These are phyloP conservation scores for Malurus leucopterus DNA, from an alignment of 2,797 vertebrate species.

Conservation along the genomic window DNA sequence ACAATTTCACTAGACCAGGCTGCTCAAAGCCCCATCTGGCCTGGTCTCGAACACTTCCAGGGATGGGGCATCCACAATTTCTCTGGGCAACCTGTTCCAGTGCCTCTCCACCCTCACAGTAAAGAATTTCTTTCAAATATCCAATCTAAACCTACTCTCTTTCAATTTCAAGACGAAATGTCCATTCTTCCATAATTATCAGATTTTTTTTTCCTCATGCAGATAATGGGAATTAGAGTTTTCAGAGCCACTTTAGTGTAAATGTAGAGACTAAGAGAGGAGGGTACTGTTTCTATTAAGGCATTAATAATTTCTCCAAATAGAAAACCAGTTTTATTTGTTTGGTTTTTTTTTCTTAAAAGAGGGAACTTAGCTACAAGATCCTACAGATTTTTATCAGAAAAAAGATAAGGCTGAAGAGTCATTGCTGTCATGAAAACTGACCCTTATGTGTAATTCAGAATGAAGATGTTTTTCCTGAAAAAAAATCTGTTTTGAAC, in stretches of 20 bases:
- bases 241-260: not conserved
- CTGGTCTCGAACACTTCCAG: not conserved
- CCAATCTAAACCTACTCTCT: not conserved
- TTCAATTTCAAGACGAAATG: not conserved
- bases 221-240: not conserved
- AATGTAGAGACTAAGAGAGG: not conserved
- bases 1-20: not conserved
- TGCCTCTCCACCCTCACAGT: not conserved
- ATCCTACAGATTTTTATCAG: conserved; percentile 15
- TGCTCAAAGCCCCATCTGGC: not conserved
- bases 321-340: not conserved
- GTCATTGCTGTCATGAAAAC: not conserved
- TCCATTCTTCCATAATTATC: not conserved
- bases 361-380: not conserved
- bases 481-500: not conserved
- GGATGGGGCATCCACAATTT: not conserved
- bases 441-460: not conserved
- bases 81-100: not conserved
- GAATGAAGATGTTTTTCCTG: not conserved
- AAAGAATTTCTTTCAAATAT: not conserved
- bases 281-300: not conserved
- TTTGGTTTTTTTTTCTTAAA: conserved; percentile 8
- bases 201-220: not conserved
- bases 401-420: not conserved
- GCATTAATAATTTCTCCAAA: not conserved